phyloP scores from a whole-genome alignment of 2,113 vertebrate species.

The Henicopernis longicauda region DNA sequence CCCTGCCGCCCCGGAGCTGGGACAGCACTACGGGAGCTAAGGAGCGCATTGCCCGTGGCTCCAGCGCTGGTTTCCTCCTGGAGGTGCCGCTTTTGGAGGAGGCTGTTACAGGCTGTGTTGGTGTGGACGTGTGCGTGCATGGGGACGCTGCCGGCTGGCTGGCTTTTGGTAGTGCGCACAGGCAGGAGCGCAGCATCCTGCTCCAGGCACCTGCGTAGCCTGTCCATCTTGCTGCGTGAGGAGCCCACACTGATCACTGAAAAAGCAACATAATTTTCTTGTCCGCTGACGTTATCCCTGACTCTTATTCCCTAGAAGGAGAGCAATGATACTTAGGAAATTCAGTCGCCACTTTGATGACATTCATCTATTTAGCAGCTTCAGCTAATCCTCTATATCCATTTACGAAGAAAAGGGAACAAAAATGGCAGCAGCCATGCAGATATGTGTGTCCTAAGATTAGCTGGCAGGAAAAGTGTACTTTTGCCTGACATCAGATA shows the following conservation, averaged over 20 bases:
- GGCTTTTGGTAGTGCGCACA: background rate
- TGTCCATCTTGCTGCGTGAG: background rate
- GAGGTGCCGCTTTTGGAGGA: background rate
- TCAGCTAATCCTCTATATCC: background rate
- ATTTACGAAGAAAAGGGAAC: background rate
- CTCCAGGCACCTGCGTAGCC: background rate
- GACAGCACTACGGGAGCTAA: no score
- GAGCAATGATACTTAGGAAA: background rate
- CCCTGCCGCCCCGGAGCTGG: background rate
- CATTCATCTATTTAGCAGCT: background rate
- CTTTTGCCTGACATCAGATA: background rate
- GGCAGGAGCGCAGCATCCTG: background rate
- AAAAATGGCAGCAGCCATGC: background rate
- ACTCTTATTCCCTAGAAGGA: background rate
- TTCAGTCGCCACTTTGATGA: background rate
- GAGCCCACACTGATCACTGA: background rate
- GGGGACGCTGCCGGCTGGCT: background rate
- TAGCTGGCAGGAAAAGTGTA: background rate
- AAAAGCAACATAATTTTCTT: background rate
- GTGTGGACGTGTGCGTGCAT: fast-evolving
- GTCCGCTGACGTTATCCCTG: background rate
- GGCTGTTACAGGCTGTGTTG: background rate
- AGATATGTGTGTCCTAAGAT: background rate
- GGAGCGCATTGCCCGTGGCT: fast-evolving
- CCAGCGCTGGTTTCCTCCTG: background rate